phyloP scores from a whole-genome alignment of 2,888 invertebrate genomes.

The Eupithecia tripunctaria region DNA sequence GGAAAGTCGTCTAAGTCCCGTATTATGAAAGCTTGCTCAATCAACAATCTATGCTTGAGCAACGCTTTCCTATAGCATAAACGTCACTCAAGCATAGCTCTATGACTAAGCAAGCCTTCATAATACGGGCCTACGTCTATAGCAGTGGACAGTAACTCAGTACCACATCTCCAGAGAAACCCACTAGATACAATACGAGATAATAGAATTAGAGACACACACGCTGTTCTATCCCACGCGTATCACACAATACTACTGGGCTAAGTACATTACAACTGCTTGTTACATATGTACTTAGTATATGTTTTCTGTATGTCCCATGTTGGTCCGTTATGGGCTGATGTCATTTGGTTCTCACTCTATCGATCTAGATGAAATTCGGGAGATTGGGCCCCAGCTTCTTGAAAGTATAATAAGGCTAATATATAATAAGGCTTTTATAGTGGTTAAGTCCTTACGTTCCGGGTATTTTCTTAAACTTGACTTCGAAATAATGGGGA shows the following conservation, averaged over 20 bases:
- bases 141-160: constrained; percentile 44
- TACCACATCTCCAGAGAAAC: constrained; percentile 53
- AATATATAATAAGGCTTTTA: too few relatives aligned
- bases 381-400: too few relatives aligned
- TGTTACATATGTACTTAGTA: neutral
- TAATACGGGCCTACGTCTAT: neutral
- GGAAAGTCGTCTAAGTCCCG: constrained; percentile 11
- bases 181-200: constrained; percentile 51
- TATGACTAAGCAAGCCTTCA: too few relatives aligned
- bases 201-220: constrained; percentile 66
- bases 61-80: too few relatives aligned
- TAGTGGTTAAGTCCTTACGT: too few relatives aligned
- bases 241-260: constrained; percentile 27
- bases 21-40: too few relatives aligned
- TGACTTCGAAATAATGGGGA: too few relatives aligned
- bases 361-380: too few relatives aligned
- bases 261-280: constrained; percentile 8
- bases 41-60: too few relatives aligned
- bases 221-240: constrained; percentile 56
- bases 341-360: neutral
- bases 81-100: too few relatives aligned
- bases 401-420: too few relatives aligned
- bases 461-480: too few relatives aligned
- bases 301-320: neutral
- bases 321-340: neutral